Conservation (phyloP, 2,888 invertebrate species). For the Microctonus brassicae region DNA sequence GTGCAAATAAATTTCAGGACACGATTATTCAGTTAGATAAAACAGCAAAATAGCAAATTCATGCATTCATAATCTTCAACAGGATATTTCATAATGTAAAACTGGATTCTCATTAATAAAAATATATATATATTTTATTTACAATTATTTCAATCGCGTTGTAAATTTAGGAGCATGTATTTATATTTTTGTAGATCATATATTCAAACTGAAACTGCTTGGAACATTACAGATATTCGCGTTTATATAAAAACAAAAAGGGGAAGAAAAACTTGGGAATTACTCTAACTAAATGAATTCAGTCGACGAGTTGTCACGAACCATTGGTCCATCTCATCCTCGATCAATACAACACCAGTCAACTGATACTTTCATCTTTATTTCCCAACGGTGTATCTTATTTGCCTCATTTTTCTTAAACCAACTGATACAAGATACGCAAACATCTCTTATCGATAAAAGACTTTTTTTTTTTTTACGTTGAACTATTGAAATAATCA, state of each 20-base stretch:
- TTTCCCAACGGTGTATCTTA: constrained; percentile 12
- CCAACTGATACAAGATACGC: background rate
- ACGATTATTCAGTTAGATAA: background rate
- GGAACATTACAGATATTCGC: background rate
- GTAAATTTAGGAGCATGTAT: too few relatives aligned
- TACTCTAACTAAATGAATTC: constrained; percentile 47
- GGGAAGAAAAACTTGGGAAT: constrained; percentile 26
- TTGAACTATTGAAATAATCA: background rate
- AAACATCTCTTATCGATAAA: too few relatives aligned
- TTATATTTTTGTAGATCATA: too few relatives aligned
- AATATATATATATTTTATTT: too few relatives aligned
- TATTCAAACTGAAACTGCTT: too few relatives aligned
- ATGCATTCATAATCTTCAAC: background rate
- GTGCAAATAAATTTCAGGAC: background rate
- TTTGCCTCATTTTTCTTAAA: background rate
- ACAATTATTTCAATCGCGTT: too few relatives aligned
- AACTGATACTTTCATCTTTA: constrained; percentile 39
- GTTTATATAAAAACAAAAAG: background rate
- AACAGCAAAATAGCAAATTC: background rate
- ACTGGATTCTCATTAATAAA: too few relatives aligned
- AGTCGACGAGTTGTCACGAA: constrained; percentile 53
- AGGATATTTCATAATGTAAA: background rate
- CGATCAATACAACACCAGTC: constrained; percentile 65
- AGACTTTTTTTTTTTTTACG: too few relatives aligned
- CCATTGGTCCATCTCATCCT: constrained; percentile 56